Base-by-base conservation (phyloP, 1,140 invertebrate species). In the Himalopsyche phryganea region DNA sequence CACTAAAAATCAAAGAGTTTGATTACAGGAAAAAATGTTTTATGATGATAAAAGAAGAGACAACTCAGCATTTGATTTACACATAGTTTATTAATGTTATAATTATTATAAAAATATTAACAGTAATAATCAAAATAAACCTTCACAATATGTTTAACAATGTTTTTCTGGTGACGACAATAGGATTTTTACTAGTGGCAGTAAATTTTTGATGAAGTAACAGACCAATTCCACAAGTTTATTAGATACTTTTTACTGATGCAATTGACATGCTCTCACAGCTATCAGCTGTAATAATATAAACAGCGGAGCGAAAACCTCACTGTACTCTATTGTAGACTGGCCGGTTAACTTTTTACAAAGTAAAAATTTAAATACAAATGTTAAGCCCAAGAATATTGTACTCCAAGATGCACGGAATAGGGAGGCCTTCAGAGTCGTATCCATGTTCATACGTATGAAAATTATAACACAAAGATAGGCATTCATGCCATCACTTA, bases 391-490 rank as follows among this genome's bases (percentile, higher is more conserved):
- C 23, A 97, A 74, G 66, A 91, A 89, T 58, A 89, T 85, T 42
- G 88, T 81, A 71, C 92, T 95, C 89, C 93, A 96, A 33, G 89
- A 80, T 7, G 90, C 85, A 64, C 94, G 81, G 58, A 92, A 77
- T 7, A 90, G 71, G 20, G 92, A 89, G 42, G 84, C 82, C 72
- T 90, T 91, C 45, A 91, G 83, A 66, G 87, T 83, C 48, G 83
- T 86, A 66, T 91, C 88, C 65, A 92, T 79, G 66, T 89, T 88
- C 88, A 94, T 94, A 65, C 94, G 81, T 66, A 98, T 93, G 68
- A 94, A 91, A 40, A 97, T 89, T 66, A 97, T 97, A 11, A 91
- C 85, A 70, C 92, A 93, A 72, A 98, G 96, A 74, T 98, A 98
- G 11, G 89, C 87, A 75, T 94, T 94, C 40, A 96, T 79, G 35